A percentile compares a stretch with the other conserved stretches of the same genome.
Conservation (phyloP, 2,113 vertebrate species). For the Coreoperca whiteheadi region DNA sequence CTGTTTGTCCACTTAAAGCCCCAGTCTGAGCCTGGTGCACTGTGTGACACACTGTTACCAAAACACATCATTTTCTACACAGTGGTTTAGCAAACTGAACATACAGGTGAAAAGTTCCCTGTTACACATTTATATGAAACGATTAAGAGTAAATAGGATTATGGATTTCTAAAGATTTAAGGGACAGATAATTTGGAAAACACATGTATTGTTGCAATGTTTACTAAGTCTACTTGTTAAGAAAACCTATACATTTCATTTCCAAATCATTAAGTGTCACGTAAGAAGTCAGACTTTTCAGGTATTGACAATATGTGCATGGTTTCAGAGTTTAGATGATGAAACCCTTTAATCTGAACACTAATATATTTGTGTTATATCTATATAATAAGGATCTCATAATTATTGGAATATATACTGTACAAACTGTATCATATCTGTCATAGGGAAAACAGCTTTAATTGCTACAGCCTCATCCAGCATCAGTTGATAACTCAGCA, state of each 20-base stretch:
- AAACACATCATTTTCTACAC: not conserved
- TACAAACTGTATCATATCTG: not conserved
- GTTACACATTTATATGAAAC: not conserved
- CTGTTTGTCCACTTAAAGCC: conserved; percentile 68
- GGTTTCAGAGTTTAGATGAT: not conserved
- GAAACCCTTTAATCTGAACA: not conserved
- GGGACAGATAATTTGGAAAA: not conserved
- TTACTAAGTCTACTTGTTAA: not conserved
- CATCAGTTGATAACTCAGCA: not conserved
- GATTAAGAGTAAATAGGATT: not conserved
- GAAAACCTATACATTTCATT: not conserved
- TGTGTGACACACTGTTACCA: not conserved
- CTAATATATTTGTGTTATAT: not conserved
- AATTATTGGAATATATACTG: not conserved
- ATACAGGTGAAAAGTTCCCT: not conserved
- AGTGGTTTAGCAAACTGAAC: not conserved
- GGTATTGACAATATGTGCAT: not conserved
- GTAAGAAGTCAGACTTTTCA: not conserved
- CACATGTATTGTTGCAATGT: not conserved
- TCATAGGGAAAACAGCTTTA: not conserved
- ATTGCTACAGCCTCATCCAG: not conserved
- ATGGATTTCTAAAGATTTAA: not conserved
- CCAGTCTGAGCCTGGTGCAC: conserved; percentile 23
- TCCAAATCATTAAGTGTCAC: not conserved
- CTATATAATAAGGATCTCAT: not conserved